Conservation (phyloP, 1,140 invertebrate genomes). For the Bombus difficillimus region DNA sequence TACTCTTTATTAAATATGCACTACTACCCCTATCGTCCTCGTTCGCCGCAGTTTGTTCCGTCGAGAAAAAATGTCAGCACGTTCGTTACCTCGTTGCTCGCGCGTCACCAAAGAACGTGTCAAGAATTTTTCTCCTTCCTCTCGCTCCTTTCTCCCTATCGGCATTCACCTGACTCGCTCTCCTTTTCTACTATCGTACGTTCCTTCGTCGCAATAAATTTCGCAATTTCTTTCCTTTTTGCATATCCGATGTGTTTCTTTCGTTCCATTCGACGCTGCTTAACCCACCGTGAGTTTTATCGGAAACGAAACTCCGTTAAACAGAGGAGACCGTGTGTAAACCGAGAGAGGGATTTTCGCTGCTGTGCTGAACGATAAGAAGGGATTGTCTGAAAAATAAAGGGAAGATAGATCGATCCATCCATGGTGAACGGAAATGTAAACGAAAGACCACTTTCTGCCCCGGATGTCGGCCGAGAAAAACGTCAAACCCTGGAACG, state of each 20-base stretch:
- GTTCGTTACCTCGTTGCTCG: not conserved
- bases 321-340: no score
- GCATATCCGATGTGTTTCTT: not conserved
- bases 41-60: constrained; percentile 10
- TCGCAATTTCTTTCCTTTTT: no score
- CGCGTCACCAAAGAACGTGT: not conserved
- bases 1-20: constrained; percentile 54
- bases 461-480: not conserved
- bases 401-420: not conserved
- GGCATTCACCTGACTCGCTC: not conserved
- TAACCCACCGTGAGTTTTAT: not conserved
- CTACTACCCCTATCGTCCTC: constrained; percentile 24
- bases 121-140: not conserved
- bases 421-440: constrained; percentile 6
- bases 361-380: constrained; percentile 6
- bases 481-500: constrained; percentile 1
- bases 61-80: not conserved
- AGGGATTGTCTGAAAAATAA: not conserved
- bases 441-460: constrained; percentile 35
- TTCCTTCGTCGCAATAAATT: no score
- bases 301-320: not conserved
- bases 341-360: not conserved
- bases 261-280: not conserved
- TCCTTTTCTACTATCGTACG: not conserved
- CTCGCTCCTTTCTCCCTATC: not conserved